Percentiles rank a stretch among this genome's conserved stretches.
These are phyloP conservation scores for Trichacis sp. DNA, from an alignment of 2,888 invertebrate species.

Conservation along the genomic window DNA sequence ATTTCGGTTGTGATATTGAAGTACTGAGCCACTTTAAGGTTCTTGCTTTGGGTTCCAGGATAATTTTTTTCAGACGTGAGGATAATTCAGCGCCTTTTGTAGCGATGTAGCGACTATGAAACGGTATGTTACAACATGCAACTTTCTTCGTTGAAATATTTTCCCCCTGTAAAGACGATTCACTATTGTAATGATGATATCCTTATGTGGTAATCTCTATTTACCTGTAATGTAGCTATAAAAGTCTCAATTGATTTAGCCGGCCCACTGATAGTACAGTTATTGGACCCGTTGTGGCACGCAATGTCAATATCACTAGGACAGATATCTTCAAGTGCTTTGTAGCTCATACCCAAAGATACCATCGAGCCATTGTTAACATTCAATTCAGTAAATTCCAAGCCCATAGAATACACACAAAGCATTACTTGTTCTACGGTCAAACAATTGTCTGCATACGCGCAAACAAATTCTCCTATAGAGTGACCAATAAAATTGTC, in stretches of 20 bases:
- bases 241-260: conserved; percentile 77
- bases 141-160: conserved; percentile 87
- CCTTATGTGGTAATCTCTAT: too few species aligned
- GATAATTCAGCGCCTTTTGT: conserved; percentile 78
- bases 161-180: conserved; percentile 75
- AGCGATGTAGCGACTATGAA: conserved; percentile 87
- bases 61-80: conserved; percentile 75
- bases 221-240: conserved; percentile 72
- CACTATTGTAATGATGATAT: too few species aligned
- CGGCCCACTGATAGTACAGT: conserved; percentile 92
- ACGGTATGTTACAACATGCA: conserved; percentile 88
- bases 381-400: conserved; percentile 56
- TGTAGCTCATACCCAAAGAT: conserved; percentile 80
- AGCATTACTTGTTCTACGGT: conserved; percentile 70
- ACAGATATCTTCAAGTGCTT: conserved; percentile 74
- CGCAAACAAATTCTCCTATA: conserved; percentile 94
- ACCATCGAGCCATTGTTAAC: conserved; percentile 86
- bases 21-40: conserved; percentile 87
- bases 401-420: conserved; percentile 57
- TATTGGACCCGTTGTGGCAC: conserved; percentile 88
- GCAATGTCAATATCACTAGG: conserved; percentile 86
- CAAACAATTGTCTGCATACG: conserved; percentile 93
- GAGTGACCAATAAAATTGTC: conserved; percentile 90
- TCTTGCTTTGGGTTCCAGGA: conserved; percentile 76
- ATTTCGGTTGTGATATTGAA: conserved; percentile 79